Conservation (phyloP, 2,797 vertebrate genomes). For the Siniperca undulata region DNA sequence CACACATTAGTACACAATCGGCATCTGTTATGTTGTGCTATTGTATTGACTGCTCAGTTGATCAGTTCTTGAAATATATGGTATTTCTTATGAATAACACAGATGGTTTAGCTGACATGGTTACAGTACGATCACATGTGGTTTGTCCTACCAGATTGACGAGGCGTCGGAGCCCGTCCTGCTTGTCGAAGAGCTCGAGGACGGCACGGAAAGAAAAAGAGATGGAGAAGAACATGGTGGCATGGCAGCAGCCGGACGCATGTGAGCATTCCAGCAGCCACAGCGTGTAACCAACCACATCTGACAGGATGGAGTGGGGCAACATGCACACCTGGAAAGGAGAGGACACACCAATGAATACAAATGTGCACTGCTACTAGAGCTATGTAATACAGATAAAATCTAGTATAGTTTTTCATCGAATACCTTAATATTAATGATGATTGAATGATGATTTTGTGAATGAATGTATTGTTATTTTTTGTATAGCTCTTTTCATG, state of each 20-base stretch:
- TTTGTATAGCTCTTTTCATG: neutral
- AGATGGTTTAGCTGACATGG: constrained; percentile 8
- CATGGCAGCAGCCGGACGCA: constrained; percentile 97
- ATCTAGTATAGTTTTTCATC: neutral
- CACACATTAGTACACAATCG: constrained; percentile 10
- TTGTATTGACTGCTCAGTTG: neutral
- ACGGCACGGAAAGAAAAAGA: constrained; percentile 98
- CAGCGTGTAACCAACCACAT: constrained; percentile 97
- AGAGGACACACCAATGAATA: constrained; percentile 49
- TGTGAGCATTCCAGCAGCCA: constrained; percentile 99
- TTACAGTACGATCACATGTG: neutral
- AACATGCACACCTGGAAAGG: constrained; percentile 94
- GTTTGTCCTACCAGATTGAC: constrained; percentile 90
- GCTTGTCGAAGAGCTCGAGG: constrained; percentile 96
- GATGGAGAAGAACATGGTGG: constrained; percentile 99
- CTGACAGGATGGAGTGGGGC: constrained; percentile 93
- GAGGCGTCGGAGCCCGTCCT: constrained; percentile 95
- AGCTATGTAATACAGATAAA: neutral
- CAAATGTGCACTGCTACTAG: constrained; percentile 18
- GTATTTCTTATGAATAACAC: constrained; percentile 8
- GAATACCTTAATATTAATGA: neutral
- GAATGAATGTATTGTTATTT: neutral
- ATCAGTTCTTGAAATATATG: neutral
- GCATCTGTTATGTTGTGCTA: constrained; percentile 4
- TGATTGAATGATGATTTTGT: neutral